Evolutionary conservation across 2,113 vertebrate species (phyloP), one percentile per base, ranked within the genome.

Genomic region (Haemorhous mexicanus): DNA sequence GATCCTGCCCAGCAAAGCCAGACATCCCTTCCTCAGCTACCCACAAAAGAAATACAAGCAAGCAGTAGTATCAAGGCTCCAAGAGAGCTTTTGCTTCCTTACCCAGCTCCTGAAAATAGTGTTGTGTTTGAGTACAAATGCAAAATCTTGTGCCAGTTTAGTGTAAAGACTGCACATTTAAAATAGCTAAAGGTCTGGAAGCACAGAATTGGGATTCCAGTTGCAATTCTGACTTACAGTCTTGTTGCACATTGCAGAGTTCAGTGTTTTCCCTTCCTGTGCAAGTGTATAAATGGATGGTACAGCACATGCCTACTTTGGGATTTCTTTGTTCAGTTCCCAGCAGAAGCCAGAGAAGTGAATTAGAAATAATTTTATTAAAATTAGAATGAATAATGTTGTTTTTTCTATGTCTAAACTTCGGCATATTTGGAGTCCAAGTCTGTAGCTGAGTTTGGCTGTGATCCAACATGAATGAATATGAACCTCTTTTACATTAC

Each of bases 231-330:
- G 85, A 90, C 63, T 94, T 80, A 43, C 19, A 23, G 41, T 64
- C 50, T 63, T 46, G 20, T 72, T 80, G 63, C 58, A 70, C 16
- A 2, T 69, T 27, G 44, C 37, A 69, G 46, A 67, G 22, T 77
- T 73, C 50, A 87, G 52, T 67, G n/a, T 63, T 91, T 92, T 93
- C 84, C 77, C 35, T 94, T 93, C 81, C 67, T 88, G 63, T 86
- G 73, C 18, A 52, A 64, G 50, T 39, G 41, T 84, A 86, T 77
- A 88, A 85, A 74, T 66, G 67, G 75, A 50, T 80, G 64, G 67
- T 87, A 53, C 53, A 83, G 33, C 26, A 43, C 56, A 53, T 35
- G 33, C 23, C 53, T 90, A 9, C 94, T 94, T 50, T 1, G 2
- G 50, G 64, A 77, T 73, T 92, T 88, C 46, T 95, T 87, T 1